Evolutionary conservation across 2,797 vertebrate genomes (phyloP).

Genomic region (Zenarchopterus dispar): DNA sequence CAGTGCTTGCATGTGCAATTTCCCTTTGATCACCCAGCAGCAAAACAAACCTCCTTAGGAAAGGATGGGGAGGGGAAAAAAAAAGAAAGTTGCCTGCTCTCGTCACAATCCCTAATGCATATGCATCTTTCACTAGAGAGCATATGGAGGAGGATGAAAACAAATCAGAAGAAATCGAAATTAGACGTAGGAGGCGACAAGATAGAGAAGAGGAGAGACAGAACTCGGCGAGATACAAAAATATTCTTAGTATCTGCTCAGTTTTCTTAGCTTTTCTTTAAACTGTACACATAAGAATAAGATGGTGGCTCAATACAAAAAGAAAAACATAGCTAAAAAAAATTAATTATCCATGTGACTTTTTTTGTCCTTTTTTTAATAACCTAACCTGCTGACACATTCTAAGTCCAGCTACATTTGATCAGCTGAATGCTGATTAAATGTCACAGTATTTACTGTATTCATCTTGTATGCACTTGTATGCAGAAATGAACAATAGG

Average conservation of each 20-base stretch:
- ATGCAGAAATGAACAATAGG: not conserved
- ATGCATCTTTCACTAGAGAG: slow-evolving; percentile 18
- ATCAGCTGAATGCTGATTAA: too few relatives aligned
- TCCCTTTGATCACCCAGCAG: slow-evolving; percentile 44
- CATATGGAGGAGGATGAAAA: slow-evolving; percentile 45
- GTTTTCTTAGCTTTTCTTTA: too few relatives aligned
- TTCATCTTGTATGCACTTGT: too few relatives aligned
- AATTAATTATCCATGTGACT: too few relatives aligned
- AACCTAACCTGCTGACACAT: too few relatives aligned
- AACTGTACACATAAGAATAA: too few relatives aligned
- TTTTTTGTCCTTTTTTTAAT: too few relatives aligned
- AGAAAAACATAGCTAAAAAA: too few relatives aligned
- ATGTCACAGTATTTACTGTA: not conserved
- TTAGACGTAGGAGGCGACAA: slow-evolving; percentile 28
- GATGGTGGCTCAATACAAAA: too few relatives aligned
- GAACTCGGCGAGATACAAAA: not conserved
- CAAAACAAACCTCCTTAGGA: slow-evolving; percentile 23
- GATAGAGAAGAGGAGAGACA: slow-evolving; percentile 1
- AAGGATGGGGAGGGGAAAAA: not conserved
- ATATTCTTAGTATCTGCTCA: too few relatives aligned
- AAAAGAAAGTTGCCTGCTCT: not conserved
- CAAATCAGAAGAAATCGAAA: not conserved
- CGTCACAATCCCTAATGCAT: slow-evolving; percentile 1
- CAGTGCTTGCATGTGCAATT: slow-evolving; percentile 35
- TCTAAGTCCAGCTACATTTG: too few relatives aligned